Evolutionary conservation across 2,797 vertebrate genomes (phyloP).

Genomic region (Sebastes miniatus): DNA sequence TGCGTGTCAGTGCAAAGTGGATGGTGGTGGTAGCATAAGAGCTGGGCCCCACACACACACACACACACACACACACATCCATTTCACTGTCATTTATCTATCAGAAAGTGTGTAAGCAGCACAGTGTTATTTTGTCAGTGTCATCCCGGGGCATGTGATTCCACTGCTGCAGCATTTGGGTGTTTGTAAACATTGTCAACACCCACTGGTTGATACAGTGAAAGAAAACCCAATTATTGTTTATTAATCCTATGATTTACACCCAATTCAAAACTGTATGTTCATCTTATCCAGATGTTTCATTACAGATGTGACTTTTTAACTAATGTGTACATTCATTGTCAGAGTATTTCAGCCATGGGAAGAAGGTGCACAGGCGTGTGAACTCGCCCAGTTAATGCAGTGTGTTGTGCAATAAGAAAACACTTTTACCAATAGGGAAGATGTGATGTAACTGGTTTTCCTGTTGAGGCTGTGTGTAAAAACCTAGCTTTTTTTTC

Average conservation of each 20-base stretch:
- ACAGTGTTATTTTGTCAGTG: constrained; percentile 14
- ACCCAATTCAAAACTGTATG: neutral
- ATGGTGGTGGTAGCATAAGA: neutral
- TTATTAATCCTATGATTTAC: neutral
- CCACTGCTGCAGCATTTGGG: constrained; percentile 9
- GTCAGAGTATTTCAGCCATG: neutral
- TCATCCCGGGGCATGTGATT: constrained; percentile 26
- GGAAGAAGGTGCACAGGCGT: neutral
- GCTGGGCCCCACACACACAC: neutral
- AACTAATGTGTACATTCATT: neutral
- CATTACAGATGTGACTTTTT: neutral
- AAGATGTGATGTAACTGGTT: constrained; percentile 32
- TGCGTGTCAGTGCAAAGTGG: neutral
- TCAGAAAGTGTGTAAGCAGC: constrained; percentile 13
- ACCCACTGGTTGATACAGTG: neutral
- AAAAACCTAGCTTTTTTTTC: neutral
- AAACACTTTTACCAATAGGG: neutral
- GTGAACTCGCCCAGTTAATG: neutral
- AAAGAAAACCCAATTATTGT: neutral
- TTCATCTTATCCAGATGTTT: neutral
- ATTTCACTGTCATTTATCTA: neutral
- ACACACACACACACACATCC: neutral
- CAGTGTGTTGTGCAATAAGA: constrained; percentile 21
- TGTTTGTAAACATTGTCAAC: constrained; percentile 56
- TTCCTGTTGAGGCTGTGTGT: constrained; percentile 7